Evolutionary conservation across 30 jellyfish, hydroid and myxozoan genomes (phyloP).

Genomic region (Aurelia sp.): DNA sequence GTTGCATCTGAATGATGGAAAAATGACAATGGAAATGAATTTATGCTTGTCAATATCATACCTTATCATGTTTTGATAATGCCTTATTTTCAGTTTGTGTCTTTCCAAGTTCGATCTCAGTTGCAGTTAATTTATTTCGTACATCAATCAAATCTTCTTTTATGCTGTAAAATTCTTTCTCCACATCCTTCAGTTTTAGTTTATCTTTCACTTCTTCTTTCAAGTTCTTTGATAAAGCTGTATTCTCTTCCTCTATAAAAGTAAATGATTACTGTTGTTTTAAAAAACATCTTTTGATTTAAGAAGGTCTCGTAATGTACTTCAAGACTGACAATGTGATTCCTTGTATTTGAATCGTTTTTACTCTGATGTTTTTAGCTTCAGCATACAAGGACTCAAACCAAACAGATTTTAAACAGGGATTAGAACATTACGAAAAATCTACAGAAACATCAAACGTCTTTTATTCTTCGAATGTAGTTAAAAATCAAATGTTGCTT

Average conservation of each 20-base stretch:
- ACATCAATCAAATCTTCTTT: conserved; percentile 47
- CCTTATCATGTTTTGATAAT: conserved; percentile 83
- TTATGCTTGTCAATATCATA: background rate
- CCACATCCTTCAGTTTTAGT: conserved; percentile 21
- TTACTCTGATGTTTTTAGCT: no score
- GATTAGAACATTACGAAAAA: no score
- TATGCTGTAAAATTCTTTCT: conserved; percentile 22
- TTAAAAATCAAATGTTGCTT: no score
- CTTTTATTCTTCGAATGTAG: no score
- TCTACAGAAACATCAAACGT: no score
- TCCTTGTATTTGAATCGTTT: no score
- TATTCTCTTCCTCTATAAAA: conserved; percentile 34
- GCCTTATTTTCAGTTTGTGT: conserved; percentile 76
- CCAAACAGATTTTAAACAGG: no score
- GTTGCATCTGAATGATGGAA: conserved; percentile 4
- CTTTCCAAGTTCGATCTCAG: conserved; percentile 61
- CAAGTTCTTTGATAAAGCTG: conserved; percentile 28
- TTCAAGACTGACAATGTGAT: background rate
- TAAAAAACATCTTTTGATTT: background rate
- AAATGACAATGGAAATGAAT: background rate
- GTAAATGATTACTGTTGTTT: background rate
- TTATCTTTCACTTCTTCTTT: conserved; percentile 16
- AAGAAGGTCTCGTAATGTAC: background rate
- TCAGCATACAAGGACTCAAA: no score
- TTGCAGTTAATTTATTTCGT: conserved; percentile 22